Base-by-base conservation (phyloP, 2,888 invertebrate species). In the Theretra japonica region DNA sequence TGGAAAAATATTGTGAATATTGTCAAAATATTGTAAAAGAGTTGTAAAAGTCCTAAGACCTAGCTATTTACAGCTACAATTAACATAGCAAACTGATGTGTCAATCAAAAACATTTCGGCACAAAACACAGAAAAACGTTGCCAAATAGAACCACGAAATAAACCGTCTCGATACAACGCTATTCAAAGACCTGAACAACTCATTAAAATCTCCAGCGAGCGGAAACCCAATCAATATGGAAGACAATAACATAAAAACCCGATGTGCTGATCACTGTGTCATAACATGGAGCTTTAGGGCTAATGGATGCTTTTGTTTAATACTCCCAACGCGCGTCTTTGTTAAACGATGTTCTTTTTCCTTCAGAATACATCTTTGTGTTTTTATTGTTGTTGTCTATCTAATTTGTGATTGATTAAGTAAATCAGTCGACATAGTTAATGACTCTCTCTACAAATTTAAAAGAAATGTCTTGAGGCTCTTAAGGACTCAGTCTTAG, bases 171-270 rank as follows among this genome's bases (percentile, higher is more conserved):
- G 58, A 30, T 62, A 62, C n/a, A 62, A 33, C 4, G 62, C n/a
- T 19, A 33, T 33, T 62, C 62, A n/a, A 58, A 58, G 62, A 62
- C 30, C 33, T 62, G 62, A 62, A 33, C 33, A 62, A 62, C 62
- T 62, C 62, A 62, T 62, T 62, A 62, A 62, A 62, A 33, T 62
- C 62, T 62, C 62, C 62, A 62, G 33, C 33, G 33, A 62, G 33
- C 33, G 62, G 62, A 62, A 62, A 62, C 62, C 33, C 62, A 62
- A 62, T 62, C 62, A 62, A 62, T 62, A 33, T 62, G 62, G 33
- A 33, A 62, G 33, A 62, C 62, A 59, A 59, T 59, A 59, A 59
- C 59, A 62, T 62, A 33, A 33, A 62, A 62, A n/a, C 33, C 4
- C 5, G 30, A 30, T 62, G 33, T 62, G 62, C 58, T 25, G 62